phyloP scores from a whole-genome alignment of 2,113 vertebrate species.

The Micromys minutus region DNA sequence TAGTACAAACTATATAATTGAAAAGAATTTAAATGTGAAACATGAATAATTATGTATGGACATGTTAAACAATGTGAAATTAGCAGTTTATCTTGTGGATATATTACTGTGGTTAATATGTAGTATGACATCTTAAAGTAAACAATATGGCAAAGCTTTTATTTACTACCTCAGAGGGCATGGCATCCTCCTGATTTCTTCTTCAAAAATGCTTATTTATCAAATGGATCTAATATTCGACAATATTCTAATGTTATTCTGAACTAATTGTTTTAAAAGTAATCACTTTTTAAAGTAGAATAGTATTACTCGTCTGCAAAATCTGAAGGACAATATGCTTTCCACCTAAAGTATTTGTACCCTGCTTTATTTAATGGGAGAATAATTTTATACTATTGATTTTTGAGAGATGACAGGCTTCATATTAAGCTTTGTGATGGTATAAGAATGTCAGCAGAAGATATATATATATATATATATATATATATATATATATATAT shows the following conservation, averaged over 20 bases:
- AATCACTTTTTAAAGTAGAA: background rate
- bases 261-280: background rate
- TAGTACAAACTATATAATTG: background rate
- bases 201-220: background rate
- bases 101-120: background rate
- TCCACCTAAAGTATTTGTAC: background rate
- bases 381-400: background rate
- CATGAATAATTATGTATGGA: background rate
- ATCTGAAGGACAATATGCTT: background rate
- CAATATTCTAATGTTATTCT: background rate
- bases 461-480: background rate
- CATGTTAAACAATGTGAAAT: background rate
- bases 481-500: too few relatives aligned
- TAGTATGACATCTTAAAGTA: background rate
- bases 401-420: background rate
- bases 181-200: background rate
- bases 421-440: background rate
- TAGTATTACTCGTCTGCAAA: background rate
- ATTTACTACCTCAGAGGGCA: background rate
- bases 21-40: background rate
- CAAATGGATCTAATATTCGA: background rate
- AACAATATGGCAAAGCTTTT: background rate
- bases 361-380: background rate
- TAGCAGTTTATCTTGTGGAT: background rate
- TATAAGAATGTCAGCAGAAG: background rate